Evolutionary conservation across 2,888 invertebrate species (phyloP).

Genomic region (Siphonodentalium dalli): DNA sequence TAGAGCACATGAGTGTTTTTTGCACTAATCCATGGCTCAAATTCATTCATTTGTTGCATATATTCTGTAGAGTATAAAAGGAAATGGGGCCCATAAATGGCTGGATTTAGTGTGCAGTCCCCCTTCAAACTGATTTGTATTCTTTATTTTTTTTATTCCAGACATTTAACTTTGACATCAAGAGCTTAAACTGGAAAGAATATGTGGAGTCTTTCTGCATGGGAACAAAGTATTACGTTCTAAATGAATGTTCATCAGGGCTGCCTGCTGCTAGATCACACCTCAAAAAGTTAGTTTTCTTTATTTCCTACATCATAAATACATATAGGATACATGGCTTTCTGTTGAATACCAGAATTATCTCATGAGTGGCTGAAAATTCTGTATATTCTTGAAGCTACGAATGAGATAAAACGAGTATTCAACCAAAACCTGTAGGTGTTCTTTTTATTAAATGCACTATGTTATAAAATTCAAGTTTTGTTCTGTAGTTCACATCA

Average conservation of each 20-base stretch:
- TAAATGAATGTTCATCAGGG: constrained; percentile 61
- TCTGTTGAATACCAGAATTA: background rate
- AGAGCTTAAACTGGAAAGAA: constrained; percentile 62
- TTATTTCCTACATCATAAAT: background rate
- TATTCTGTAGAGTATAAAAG: too few species aligned
- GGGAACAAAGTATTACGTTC: constrained; percentile 63
- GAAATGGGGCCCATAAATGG: too few species aligned
- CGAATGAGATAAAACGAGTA: background rate
- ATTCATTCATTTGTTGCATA: too few species aligned
- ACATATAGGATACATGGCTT: background rate
- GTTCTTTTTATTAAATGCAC: too few species aligned
- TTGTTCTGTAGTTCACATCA: too few species aligned
- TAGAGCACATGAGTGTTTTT: too few species aligned
- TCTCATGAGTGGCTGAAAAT: too few species aligned
- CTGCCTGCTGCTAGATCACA: constrained; percentile 64
- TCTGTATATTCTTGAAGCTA: background rate
- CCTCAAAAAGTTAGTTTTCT: constrained; percentile 59
- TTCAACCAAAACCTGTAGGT: too few species aligned
- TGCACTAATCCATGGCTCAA: too few species aligned
- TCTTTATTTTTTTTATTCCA: constrained; percentile 33
- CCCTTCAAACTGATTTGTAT: too few species aligned
- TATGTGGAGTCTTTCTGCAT: constrained; percentile 64
- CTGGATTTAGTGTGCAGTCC: too few species aligned
- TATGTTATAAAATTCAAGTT: too few species aligned
- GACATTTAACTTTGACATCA: constrained; percentile 63